These are phyloP conservation scores for Mactra quadrangularis DNA, from an alignment of 1,140 invertebrate genomes.

Conservation along the genomic window DNA sequence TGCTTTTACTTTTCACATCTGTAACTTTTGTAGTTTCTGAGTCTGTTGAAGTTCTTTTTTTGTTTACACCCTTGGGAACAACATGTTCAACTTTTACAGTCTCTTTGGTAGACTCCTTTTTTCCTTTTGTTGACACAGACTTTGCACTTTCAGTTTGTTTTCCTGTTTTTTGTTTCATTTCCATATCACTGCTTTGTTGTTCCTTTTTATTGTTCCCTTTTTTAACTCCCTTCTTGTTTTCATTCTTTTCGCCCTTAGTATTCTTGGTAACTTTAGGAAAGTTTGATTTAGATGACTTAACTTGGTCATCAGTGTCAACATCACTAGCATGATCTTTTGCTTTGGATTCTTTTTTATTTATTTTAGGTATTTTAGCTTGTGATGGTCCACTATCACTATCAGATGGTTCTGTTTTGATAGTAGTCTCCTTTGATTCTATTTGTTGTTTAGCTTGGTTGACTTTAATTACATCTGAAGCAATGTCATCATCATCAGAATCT, in stretches of 20 bases:
- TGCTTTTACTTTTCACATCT: background rate
- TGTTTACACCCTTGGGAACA: background rate
- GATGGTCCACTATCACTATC: background rate
- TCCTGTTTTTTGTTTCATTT: background rate
- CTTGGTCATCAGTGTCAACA: background rate
- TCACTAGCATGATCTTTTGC: background rate
- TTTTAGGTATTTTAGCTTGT: background rate
- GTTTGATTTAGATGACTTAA: background rate
- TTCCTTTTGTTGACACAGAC: background rate
- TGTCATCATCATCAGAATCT: conserved; percentile 45
- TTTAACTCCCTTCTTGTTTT: conserved; percentile 39
- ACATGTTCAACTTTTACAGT: background rate
- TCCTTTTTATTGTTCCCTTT: conserved; percentile 7
- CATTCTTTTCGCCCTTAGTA: background rate
- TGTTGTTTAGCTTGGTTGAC: background rate
- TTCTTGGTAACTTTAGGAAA: background rate
- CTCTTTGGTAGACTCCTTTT: background rate
- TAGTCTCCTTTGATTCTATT: background rate
- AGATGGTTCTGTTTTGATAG: conserved; percentile 8
- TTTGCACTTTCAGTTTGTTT: background rate
- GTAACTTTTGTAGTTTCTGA: background rate
- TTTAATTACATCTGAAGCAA: background rate
- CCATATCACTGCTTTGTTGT: background rate
- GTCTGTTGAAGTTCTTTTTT: no score
- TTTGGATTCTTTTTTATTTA: conserved; percentile 12